Evolutionary conservation across 2,888 invertebrate genomes (phyloP).

Genomic region (Timema podura): DNA sequence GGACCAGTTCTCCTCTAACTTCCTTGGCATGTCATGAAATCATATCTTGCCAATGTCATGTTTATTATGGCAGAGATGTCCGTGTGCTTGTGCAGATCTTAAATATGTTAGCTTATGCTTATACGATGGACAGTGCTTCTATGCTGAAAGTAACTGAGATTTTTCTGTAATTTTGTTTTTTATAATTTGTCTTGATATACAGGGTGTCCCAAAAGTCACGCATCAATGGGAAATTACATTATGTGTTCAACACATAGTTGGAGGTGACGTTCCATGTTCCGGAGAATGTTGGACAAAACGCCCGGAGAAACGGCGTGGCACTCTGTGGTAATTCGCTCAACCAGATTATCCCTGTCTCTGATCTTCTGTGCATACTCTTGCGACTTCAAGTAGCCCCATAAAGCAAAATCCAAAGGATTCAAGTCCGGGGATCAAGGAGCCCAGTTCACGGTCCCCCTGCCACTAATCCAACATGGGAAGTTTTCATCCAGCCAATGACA

Average conservation of each 20-base stretch:
- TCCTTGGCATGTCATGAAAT: no score
- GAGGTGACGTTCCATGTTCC: background rate
- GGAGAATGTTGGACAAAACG: background rate
- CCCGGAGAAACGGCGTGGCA: background rate
- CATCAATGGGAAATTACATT: conserved; percentile 1
- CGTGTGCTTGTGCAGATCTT: no score
- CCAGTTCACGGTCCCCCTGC: background rate
- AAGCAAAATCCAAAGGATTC: conserved; percentile 5
- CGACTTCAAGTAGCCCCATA: conserved; percentile 11
- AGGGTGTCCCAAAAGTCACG: background rate
- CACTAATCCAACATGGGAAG: background rate
- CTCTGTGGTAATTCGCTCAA: background rate
- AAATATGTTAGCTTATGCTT: no score
- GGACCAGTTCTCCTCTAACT: no score
- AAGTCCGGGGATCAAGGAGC: background rate
- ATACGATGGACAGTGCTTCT: no score
- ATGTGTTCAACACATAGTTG: background rate
- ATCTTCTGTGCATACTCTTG: background rate
- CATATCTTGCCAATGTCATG: no score
- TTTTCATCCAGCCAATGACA: conserved; percentile 1
- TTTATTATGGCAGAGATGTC: no score
- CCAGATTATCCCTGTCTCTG: background rate
- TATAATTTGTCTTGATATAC: no score
- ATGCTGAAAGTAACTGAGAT: no score
- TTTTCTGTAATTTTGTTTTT: no score